Evolutionary conservation across 1,140 invertebrate species (phyloP).

Genomic region (Solenopsis fugax): DNA sequence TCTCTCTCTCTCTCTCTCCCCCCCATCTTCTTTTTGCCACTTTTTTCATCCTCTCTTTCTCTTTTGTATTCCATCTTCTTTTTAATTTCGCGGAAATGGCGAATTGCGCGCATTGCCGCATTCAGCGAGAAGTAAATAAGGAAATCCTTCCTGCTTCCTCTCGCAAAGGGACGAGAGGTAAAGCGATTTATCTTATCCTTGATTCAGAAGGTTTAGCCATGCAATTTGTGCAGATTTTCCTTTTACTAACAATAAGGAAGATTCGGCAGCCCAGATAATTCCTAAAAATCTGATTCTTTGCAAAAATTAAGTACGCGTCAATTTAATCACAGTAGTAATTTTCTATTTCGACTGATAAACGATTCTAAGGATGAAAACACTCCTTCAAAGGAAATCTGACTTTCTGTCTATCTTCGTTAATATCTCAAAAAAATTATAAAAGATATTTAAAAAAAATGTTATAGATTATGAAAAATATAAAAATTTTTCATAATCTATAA

Average conservation of each 20-base stretch:
- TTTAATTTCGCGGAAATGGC: conserved; percentile 44
- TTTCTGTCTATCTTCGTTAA: background rate
- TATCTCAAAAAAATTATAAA: background rate
- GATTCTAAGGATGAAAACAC: background rate
- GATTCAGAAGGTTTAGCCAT: background rate
- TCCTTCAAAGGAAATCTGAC: background rate
- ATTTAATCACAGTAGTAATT: background rate
- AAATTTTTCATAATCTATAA: background rate
- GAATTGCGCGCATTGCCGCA: background rate
- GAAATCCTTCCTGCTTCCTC: background rate
- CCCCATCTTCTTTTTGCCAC: background rate
- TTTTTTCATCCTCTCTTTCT: background rate
- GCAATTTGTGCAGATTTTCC: background rate
- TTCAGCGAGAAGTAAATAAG: conserved; percentile 42
- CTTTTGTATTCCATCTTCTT: conserved; percentile 21
- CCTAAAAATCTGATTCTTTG: background rate
- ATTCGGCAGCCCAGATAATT: background rate
- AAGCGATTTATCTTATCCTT: background rate
- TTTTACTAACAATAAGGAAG: background rate
- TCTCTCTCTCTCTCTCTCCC: conserved; percentile 1
- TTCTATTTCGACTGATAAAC: background rate
- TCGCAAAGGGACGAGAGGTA: background rate
- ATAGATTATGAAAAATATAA: too few relatives aligned
- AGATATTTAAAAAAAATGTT: background rate
- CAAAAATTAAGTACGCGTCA: background rate